A percentile compares a stretch with the other conserved stretches of the same genome.
Conservation (phyloP, 2,797 vertebrate species). For the Microtus californicus region DNA sequence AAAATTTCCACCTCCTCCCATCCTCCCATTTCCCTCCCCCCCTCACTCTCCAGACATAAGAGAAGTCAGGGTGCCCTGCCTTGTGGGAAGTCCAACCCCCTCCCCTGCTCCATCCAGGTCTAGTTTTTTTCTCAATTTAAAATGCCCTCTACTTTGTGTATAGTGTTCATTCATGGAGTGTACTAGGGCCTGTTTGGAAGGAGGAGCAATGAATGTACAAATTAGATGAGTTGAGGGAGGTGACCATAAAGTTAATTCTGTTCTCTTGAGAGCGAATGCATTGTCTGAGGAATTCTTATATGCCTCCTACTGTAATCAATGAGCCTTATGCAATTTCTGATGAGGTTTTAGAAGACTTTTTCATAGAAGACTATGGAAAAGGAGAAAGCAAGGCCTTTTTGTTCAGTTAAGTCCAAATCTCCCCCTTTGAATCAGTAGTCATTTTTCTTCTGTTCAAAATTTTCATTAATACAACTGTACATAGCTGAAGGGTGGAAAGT, state of each 20-base stretch:
- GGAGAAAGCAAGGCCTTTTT: background rate
- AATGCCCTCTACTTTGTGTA: background rate
- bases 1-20: too few relatives aligned
- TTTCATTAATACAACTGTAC: background rate
- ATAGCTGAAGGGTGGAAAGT: background rate
- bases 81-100: too few relatives aligned
- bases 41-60: too few relatives aligned
- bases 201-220: background rate
- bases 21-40: too few relatives aligned
- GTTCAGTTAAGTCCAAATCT: background rate
- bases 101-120: too few relatives aligned
- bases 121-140: slow-evolving; percentile 2
- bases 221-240: background rate
- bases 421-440: background rate
- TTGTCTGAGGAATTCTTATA: slow-evolving; percentile 37
- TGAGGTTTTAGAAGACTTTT: slow-evolving; percentile 35
- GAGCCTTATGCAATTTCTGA: slow-evolving; percentile 29
- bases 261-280: background rate
- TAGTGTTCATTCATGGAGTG: slow-evolving; percentile 10
- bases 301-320: background rate
- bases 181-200: slow-evolving; percentile 9
- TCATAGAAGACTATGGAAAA: slow-evolving; percentile 19
- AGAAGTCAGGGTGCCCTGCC: too few relatives aligned
- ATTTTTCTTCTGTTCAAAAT: background rate
- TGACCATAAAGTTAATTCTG: background rate